A percentile compares a stretch with the other conserved stretches of the same genome.
Evolutionary conservation across 2,797 vertebrate genomes (phyloP).

Genomic region (Melanogrammus aeglefinus): DNA sequence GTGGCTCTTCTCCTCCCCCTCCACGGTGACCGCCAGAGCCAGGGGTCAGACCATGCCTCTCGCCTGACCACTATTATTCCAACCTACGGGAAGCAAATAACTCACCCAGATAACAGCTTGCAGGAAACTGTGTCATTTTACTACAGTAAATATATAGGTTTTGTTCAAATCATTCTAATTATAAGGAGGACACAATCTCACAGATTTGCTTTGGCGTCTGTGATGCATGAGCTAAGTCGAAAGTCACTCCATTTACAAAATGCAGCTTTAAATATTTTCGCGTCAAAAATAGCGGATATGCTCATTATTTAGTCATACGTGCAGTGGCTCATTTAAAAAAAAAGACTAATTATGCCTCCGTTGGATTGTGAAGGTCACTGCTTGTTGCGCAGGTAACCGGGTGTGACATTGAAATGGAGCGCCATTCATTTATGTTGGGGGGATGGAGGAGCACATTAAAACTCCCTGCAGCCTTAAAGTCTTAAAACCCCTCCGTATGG

Average conservation of each 20-base stretch:
- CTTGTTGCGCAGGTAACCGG: slow-evolving; percentile 52
- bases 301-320: slow-evolving; percentile 1
- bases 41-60: slow-evolving; percentile 54
- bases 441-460: slow-evolving; percentile 32
- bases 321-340: slow-evolving; percentile 40
- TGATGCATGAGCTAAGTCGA: neutral
- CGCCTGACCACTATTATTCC: slow-evolving; percentile 48
- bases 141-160: neutral
- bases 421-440: slow-evolving; percentile 36
- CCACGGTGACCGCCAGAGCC: slow-evolving; percentile 34
- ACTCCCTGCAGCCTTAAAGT: slow-evolving; percentile 10
- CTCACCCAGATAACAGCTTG: slow-evolving; percentile 51
- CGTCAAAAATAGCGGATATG: neutral
- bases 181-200: slow-evolving; percentile 6
- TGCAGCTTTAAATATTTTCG: neutral
- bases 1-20: slow-evolving; percentile 26
- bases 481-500: neutral
- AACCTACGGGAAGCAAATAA: slow-evolving; percentile 53
- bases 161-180: neutral
- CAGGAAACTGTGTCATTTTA: neutral
- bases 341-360: slow-evolving; percentile 48
- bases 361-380: slow-evolving; percentile 52
- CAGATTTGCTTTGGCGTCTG: neutral
- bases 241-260: neutral
- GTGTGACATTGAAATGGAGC: slow-evolving; percentile 40